phyloP scores from a whole-genome alignment of 2,113 vertebrate species.

The Tringa solitaria region DNA sequence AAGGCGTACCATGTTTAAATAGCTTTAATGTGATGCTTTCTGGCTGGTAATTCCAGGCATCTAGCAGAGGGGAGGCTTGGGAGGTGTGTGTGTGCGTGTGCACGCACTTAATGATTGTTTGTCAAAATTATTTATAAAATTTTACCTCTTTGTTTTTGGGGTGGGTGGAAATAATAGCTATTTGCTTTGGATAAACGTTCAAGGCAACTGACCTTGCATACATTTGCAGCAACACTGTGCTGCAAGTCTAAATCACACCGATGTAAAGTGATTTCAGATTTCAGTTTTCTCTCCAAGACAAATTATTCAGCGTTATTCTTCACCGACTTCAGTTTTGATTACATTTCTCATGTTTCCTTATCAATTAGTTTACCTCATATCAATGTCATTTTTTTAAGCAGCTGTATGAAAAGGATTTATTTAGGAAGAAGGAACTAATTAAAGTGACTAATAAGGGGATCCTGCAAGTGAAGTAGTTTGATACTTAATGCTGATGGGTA shows the following conservation, averaged over 20 bases:
- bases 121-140: constrained; percentile 23
- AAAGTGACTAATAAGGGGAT: background rate
- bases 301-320: background rate
- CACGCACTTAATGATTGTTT: background rate
- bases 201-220: constrained; percentile 5
- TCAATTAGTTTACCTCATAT: constrained; percentile 21
- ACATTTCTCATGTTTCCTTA: background rate
- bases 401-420: background rate
- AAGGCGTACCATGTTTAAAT: background rate
- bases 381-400: background rate
- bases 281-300: background rate
- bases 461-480: background rate
- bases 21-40: constrained; percentile 28
- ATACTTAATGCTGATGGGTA: background rate
- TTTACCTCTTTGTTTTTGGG: background rate
- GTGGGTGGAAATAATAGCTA: background rate
- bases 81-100: background rate
- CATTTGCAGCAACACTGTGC: background rate
- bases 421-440: background rate
- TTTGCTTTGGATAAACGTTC: background rate
- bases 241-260: background rate
- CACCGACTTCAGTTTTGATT: constrained; percentile 3
- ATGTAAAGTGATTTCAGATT: background rate
- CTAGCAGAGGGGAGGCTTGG: background rate
- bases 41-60: constrained; percentile 5